Base-by-base conservation (phyloP, 2,888 invertebrate genomes). In the Amphipoea lucens region DNA sequence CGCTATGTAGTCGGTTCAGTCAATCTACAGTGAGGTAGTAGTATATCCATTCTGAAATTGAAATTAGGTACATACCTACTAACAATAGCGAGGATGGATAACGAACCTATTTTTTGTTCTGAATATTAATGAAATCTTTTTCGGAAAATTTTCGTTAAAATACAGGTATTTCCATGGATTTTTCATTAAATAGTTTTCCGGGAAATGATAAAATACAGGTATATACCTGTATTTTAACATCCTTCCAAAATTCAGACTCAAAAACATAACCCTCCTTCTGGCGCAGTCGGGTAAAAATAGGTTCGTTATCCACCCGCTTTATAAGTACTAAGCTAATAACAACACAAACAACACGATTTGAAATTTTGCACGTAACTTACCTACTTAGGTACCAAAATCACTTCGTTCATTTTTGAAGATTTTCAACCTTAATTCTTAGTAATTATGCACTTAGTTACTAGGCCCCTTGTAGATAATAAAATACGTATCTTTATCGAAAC, bases 11-110 rank as follows among this genome's bases (percentile, higher is more conserved):
- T 67, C 7, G 60, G 45, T 76, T 29, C 23, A 82, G 17, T n/a
- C 63, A 57, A 73, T 73, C 2, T 60, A 36, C 17, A 45, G 14
- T 12, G 42, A 63, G 20, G 14, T 68, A 29, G 66, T 66, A 66
- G 6, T 54, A 12, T 73, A 73, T 69, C 54, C 57, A 80, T 80
- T 57, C 45, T 57, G 63, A 40, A 45, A 48, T 73, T 57, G 48
- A 65, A 48, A 68, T 67, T 12, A n/a, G n/a, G n/a, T n/a, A n/a
- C n/a, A n/a, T n/a, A 36, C 11, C 17, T 65, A 63, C 14, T n/a
- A 62, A 62, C 17, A 63, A 29, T 29, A 63, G 29, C 29, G 29
- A 4, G 9, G 36, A 17, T 63, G 2, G 63, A 3, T 29, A 29
- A 62, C 1, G 14, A 29, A 29, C 14, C 14, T n/a, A n/a, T n/a